Conservation (phyloP, 2,888 invertebrate genomes). For the Stomorhina lunata region DNA sequence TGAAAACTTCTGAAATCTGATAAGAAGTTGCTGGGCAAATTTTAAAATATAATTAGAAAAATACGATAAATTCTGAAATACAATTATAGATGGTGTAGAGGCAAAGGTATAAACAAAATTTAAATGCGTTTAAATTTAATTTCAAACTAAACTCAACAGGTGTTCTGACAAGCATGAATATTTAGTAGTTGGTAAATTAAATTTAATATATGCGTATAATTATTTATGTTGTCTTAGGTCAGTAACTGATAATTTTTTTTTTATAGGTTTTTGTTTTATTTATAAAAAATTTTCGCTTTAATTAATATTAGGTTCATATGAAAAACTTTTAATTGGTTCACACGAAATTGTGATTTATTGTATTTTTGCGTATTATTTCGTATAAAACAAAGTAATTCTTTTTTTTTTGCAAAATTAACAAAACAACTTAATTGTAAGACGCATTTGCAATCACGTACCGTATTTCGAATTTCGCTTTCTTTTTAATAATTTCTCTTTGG, state of each 20-base stretch:
- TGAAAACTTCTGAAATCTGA: too few species aligned
- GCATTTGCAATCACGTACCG: slow-evolving; percentile 34
- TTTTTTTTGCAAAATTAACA: not conserved
- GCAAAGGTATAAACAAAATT: too few species aligned
- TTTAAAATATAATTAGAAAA: too few species aligned
- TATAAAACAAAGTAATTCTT: not conserved
- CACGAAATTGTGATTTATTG: not conserved
- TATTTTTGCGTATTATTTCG: not conserved
- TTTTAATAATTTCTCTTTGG: not conserved
- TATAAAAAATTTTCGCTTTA: too few species aligned
- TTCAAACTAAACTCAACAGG: not conserved
- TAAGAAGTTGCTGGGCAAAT: too few species aligned
- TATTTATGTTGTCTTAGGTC: slow-evolving; percentile 22
- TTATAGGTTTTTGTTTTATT: slow-evolving; percentile 4
- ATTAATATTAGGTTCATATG: too few species aligned
- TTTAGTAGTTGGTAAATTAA: not conserved
- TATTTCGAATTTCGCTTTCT: not conserved
- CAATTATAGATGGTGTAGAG: too few species aligned
- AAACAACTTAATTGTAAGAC: not conserved
- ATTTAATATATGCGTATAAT: too few species aligned
- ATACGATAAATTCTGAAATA: too few species aligned
- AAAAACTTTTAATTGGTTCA: not conserved
- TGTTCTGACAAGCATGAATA: not conserved
- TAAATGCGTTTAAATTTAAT: not conserved
- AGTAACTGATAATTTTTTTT: slow-evolving; percentile 6